Percentiles rank a stretch among this genome's conserved stretches.
phyloP scores from a whole-genome alignment of 2,888 invertebrate genomes.

The Amorpha juglandis region DNA sequence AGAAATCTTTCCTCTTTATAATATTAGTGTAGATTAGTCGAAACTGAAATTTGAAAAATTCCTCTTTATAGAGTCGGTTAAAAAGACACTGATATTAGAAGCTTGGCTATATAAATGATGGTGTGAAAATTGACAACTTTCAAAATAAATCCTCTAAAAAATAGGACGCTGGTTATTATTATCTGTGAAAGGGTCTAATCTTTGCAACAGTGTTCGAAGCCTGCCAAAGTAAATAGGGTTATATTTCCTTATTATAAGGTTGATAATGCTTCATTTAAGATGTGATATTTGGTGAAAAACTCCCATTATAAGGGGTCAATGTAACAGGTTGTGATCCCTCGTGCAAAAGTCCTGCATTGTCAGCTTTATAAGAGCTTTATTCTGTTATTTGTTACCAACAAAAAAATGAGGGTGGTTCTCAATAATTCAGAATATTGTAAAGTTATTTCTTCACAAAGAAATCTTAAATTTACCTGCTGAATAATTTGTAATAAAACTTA shows the following conservation, averaged over 20 bases:
- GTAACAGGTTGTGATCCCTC: constrained; percentile 1
- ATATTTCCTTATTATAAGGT: background rate
- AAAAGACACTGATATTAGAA: too few species aligned
- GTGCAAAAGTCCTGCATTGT: background rate
- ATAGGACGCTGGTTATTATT: constrained; percentile 1
- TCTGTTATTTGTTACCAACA: background rate
- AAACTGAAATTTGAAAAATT: too few species aligned
- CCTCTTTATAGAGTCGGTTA: too few species aligned
- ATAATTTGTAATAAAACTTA: too few species aligned
- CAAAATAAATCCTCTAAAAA: background rate
- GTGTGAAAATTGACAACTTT: background rate
- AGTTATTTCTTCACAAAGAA: too few species aligned
- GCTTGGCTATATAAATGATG: background rate
- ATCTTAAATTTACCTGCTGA: too few species aligned
- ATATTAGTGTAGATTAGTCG: too few species aligned
- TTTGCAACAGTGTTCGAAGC: background rate
- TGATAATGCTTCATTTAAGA: background rate
- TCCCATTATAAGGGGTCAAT: background rate
- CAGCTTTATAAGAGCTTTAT: background rate
- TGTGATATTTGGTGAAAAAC: constrained; percentile 1
- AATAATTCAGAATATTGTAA: too few species aligned
- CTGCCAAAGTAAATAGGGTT: background rate
- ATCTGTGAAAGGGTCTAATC: background rate
- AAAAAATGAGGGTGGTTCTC: too few species aligned
- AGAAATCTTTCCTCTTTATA: too few species aligned